Percentiles rank a stretch among this genome's conserved stretches.
These are phyloP conservation scores for Solenopsis fugax DNA, from an alignment of 1,140 invertebrate genomes.

Conservation along the genomic window DNA sequence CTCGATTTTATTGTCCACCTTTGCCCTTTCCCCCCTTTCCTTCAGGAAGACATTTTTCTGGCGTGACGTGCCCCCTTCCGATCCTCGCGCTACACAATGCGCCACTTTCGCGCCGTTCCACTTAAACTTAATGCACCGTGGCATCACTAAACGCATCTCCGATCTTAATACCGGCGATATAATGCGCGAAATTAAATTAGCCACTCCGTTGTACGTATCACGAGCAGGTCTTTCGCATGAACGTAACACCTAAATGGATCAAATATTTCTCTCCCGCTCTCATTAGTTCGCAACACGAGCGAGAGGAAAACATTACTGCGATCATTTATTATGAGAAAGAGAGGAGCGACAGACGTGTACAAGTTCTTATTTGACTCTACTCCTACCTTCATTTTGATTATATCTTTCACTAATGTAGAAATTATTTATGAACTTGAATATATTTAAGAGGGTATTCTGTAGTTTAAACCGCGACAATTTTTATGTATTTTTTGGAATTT, in stretches of 20 bases:
- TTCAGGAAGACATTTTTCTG: constrained; percentile 74
- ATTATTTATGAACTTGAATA: background rate
- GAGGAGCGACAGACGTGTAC: background rate
- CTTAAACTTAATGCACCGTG: constrained; percentile 70
- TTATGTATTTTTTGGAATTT: no score
- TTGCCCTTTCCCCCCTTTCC: constrained; percentile 71
- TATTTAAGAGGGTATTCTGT: background rate
- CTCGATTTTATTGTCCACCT: constrained; percentile 77
- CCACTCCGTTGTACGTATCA: constrained; percentile 28
- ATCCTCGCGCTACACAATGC: constrained; percentile 58
- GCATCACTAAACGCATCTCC: constrained; percentile 71
- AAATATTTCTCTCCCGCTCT: constrained; percentile 50
- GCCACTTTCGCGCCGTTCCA: constrained; percentile 67
- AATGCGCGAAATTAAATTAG: constrained; percentile 59
- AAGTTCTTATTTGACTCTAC: constrained; percentile 14
- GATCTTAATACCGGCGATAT: constrained; percentile 56
- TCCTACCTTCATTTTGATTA: background rate
- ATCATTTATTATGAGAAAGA: constrained; percentile 46
- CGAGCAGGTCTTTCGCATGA: constrained; percentile 25
- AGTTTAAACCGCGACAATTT: no score
- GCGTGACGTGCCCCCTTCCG: constrained; percentile 57
- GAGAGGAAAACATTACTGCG: constrained; percentile 31
- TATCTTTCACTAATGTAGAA: constrained; percentile 14
- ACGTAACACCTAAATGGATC: constrained; percentile 54
- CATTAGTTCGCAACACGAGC: constrained; percentile 45